Conservation (phyloP, 2,113 vertebrate genomes). For the Oncorhynchus gorbuscha region DNA sequence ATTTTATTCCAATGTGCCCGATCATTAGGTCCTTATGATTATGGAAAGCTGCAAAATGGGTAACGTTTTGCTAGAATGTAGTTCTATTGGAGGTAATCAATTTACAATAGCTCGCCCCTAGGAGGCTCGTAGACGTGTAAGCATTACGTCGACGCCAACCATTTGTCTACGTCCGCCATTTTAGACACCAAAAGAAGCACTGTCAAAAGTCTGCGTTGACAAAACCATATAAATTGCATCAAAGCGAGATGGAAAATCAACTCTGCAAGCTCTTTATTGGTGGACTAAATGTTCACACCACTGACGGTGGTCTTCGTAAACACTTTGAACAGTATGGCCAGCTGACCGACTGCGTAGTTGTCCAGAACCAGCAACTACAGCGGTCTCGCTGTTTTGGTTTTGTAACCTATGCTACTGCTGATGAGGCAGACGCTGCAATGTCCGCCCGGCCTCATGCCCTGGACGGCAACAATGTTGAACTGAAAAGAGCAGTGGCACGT, state of each 20-base stretch:
- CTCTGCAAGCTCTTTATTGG: constrained; percentile 85
- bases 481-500: constrained; percentile 85
- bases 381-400: constrained; percentile 87
- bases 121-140: neutral
- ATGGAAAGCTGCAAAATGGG: too few relatives aligned
- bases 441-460: constrained; percentile 79
- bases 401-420: constrained; percentile 80
- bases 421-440: constrained; percentile 86
- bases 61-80: too few relatives aligned
- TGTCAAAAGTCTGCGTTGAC: neutral
- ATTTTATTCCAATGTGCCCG: too few relatives aligned
- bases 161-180: neutral
- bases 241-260: constrained; percentile 64
- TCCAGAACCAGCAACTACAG: constrained; percentile 83
- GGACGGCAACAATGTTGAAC: constrained; percentile 85
- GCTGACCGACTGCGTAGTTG: constrained; percentile 85
- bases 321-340: constrained; percentile 85
- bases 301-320: constrained; percentile 82
- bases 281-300: constrained; percentile 86
- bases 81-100: too few relatives aligned
- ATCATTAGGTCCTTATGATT: too few relatives aligned
- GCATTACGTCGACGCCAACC: neutral
- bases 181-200: neutral
- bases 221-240: neutral
- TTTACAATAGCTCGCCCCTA: neutral